Conservation (phyloP, 2,113 vertebrate species). For the Todiramphus saurophagus region DNA sequence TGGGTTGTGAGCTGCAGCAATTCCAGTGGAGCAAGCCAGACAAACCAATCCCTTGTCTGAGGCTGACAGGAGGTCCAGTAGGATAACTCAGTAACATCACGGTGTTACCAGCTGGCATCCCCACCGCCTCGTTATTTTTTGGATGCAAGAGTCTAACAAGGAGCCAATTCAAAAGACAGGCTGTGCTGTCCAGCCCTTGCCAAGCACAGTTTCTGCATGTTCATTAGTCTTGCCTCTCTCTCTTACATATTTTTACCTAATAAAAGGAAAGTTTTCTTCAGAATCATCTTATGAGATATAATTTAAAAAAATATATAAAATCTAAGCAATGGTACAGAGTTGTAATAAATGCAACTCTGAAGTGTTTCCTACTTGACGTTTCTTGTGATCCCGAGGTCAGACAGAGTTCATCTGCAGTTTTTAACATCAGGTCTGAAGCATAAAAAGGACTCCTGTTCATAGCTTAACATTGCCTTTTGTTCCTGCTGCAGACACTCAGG, state of each 20-base stretch:
- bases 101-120: background rate
- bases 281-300: background rate
- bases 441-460: background rate
- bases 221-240: background rate
- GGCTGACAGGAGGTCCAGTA: background rate
- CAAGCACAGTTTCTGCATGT: background rate
- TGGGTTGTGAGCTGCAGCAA: background rate
- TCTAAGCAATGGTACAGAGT: background rate
- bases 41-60: background rate
- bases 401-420: background rate
- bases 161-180: background rate
- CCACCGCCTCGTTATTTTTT: background rate
- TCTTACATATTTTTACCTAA: background rate
- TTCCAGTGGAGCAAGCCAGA: background rate
- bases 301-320: background rate
- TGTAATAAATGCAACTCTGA: background rate
- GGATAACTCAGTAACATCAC: background rate
- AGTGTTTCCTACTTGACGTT: background rate
- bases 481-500: background rate
- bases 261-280: background rate
- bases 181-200: background rate
- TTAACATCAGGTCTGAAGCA: background rate
- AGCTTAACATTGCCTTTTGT: background rate
- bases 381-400: background rate
- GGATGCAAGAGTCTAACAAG: background rate